Evolutionary conservation across 2,113 vertebrate genomes (phyloP).

Genomic region (Gasterosteus aculeatus): DNA sequence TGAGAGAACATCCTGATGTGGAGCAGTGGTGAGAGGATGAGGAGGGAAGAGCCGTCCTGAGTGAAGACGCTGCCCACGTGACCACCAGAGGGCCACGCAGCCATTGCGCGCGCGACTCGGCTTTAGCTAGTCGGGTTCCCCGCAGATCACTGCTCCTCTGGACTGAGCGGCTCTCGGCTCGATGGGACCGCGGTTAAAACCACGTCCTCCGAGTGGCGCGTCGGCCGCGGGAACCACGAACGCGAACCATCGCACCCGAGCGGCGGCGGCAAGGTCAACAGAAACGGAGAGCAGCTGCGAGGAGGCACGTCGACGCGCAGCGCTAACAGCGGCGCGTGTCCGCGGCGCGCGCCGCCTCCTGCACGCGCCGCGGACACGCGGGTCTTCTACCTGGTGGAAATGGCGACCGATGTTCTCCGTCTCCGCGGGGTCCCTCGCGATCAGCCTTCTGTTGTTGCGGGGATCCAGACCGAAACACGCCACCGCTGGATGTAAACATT

Average conservation of each 20-base stretch:
- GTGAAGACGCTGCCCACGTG: not conserved
- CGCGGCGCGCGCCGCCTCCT: not conserved
- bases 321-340: constrained; percentile 1
- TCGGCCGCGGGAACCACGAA: not conserved
- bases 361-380: not conserved
- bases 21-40: not conserved
- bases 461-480: constrained; percentile 39
- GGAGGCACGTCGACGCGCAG: constrained; percentile 6
- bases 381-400: constrained; percentile 27
- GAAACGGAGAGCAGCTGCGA: constrained; percentile 1
- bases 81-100: constrained; percentile 36
- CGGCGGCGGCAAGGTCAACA: constrained; percentile 7
- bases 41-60: not conserved
- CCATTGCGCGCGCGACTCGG: not conserved
- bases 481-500: constrained; percentile 83
- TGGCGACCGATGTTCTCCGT: not conserved
- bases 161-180: not conserved
- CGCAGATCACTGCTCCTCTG: not conserved
- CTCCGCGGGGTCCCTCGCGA: not conserved
- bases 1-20: constrained; percentile 15
- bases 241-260: not conserved
- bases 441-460: constrained; percentile 39
- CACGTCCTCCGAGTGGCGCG: accelerated
- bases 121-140: constrained; percentile 52
- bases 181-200: not conserved